Percentiles rank a stretch among this genome's conserved stretches.
These are phyloP conservation scores for Mesorhabditis belari DNA, from an alignment of 2,888 invertebrate species.

Conservation along the genomic window DNA sequence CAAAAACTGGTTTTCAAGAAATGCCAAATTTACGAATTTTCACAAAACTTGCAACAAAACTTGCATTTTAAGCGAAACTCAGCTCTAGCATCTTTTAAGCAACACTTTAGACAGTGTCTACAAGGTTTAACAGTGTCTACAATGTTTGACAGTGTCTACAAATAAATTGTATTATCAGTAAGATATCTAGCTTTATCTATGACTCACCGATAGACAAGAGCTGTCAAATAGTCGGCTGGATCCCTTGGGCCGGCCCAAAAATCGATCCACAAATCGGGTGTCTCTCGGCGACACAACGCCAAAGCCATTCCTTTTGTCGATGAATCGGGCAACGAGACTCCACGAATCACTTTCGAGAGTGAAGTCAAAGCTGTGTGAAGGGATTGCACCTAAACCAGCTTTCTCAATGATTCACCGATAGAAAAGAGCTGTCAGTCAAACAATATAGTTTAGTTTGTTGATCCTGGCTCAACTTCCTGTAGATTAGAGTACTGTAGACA, in stretches of 20 bases:
- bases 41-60: no score
- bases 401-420: background rate
- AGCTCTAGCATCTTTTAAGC: background rate
- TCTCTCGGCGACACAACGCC: constrained; percentile 57
- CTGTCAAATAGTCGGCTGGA: constrained; percentile 62
- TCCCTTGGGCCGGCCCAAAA: constrained; percentile 68
- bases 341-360: constrained; percentile 64
- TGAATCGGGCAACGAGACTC: constrained; percentile 59
- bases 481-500: no score
- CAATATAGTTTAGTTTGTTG: no score
- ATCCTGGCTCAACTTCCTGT: no score
- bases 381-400: constrained; percentile 53
- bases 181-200: constrained; percentile 53
- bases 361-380: constrained; percentile 64
- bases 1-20: no score
- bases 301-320: constrained; percentile 25
- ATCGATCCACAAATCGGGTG: constrained; percentile 66
- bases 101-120: background rate
- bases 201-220: constrained; percentile 60
- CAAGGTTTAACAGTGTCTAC: no score
- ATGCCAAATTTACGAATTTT: no score
- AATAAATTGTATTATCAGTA: background rate
- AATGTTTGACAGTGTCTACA: background rate
- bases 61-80: no score
- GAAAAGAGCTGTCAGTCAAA: no score